Conservation (phyloP, 1,140 invertebrate genomes). For the Euura saliciscinereae region DNA sequence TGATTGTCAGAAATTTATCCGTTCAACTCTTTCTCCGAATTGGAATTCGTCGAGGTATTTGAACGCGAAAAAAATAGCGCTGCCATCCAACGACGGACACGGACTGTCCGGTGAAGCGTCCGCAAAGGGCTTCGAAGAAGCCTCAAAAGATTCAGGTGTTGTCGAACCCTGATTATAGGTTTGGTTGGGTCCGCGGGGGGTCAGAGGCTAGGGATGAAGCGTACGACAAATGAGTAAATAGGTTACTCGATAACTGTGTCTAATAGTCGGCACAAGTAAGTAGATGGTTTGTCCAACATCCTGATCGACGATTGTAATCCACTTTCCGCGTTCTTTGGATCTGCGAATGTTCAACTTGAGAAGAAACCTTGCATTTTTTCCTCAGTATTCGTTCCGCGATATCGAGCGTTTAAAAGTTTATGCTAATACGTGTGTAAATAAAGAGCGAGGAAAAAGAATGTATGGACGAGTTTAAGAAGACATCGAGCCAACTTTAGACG, state of each 20-base stretch:
- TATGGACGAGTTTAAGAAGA: not conserved
- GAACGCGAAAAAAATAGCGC: too few species aligned
- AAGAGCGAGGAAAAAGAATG: not conserved
- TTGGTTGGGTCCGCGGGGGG: not conserved
- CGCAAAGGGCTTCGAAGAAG: constrained; percentile 51
- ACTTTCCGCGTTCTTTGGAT: too few species aligned
- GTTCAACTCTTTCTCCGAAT: too few species aligned
- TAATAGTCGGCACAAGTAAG: too few species aligned
- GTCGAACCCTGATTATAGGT: constrained; percentile 41
- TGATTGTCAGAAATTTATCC: not conserved
- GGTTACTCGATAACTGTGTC: not conserved
- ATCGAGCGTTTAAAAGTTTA: constrained; percentile 1
- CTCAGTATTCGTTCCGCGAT: too few species aligned
- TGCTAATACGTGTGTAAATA: not conserved
- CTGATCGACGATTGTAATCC: too few species aligned
- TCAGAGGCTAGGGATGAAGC: not conserved
- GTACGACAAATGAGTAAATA: constrained; percentile 5
- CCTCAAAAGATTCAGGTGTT: constrained; percentile 47
- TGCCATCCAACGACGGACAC: constrained; percentile 21
- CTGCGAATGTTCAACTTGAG: too few species aligned
- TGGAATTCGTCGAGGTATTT: too few species aligned
- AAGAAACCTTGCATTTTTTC: too few species aligned
- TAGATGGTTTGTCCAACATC: too few species aligned
- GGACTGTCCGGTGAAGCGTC: constrained; percentile 46
- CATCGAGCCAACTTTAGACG: not conserved